Evolutionary conservation across 92 coral and sea anemone genomes (phyloP), one percentile per base, ranked within the genome.

Genomic region (Pocillopora meandrina): DNA sequence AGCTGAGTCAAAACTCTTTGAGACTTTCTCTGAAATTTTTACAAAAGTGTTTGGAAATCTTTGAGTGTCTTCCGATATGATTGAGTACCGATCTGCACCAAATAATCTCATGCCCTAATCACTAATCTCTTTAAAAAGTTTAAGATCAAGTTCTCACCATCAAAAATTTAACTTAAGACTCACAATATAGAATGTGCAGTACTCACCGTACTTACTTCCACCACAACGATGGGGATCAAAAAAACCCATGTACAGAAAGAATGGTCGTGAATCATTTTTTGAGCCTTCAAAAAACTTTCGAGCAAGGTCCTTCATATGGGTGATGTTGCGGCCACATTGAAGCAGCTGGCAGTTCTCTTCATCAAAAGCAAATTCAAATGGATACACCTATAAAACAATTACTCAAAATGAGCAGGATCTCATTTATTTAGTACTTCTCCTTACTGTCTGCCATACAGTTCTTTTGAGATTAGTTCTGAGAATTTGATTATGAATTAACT

Each of bases 201-300:
- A 61, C 95, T 68, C 65, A 94, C 98, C 98, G 78, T 82, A 94
- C 68, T 88, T 85, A 2, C 81, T 81, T 76, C 79, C 89, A 72
- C 90, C 93, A 91, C 98, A 90, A 26, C 98, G 92, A 81, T 95
- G 98, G 17, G 98, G 95, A 49, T 95, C 98, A 78, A 90, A 94
- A 78, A 92, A 92, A 23, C 94, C 98, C 79, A 95, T 90, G 70
- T 95, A 95, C 23, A 95, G 92, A 68, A 95, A 87, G 87, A 95
- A 95, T 35, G 95, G 96, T 13, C 95, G 90, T 0, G 86, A 80
- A 85, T 95, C 98, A 65, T 84, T 85, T 75, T 81, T 88, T n/a
- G 98, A 95, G 26, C 89, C 98, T 26, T 80, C 83, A 9, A 95
- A 87, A 76, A 95, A 95, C 63, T 90, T 77, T 31, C 89, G 83